Percentiles rank a stretch among this genome's conserved stretches.
These are phyloP conservation scores for Heterocephalus glaber DNA, from an alignment of 2,113 vertebrate genomes.

Conservation along the genomic window DNA sequence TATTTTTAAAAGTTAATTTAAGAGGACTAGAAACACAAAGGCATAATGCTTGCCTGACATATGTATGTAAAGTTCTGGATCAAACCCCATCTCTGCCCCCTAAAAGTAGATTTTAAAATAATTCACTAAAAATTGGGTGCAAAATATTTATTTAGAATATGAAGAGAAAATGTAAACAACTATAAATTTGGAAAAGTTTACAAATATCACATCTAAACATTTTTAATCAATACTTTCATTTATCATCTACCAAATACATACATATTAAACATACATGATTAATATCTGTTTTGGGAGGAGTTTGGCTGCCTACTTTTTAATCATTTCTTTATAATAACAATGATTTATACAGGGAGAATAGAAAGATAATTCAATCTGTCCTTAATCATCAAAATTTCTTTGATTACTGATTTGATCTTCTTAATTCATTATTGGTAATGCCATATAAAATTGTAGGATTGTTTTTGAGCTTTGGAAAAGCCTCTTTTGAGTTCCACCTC, in stretches of 20 bases:
- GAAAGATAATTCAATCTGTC: background rate
- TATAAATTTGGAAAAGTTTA: background rate
- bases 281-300: background rate
- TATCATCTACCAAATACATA: background rate
- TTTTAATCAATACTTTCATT: background rate
- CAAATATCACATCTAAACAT: background rate
- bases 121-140: background rate
- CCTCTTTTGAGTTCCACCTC: background rate
- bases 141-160: background rate
- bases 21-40: background rate
- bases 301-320: background rate
- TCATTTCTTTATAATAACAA: background rate
- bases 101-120: background rate
- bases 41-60: background rate
- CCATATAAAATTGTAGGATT: background rate
- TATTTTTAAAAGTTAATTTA: background rate
- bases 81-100: background rate
- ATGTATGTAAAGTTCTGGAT: background rate
- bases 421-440: conserved; percentile 5
- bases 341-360: background rate
- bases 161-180: background rate
- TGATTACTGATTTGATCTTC: background rate
- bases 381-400: background rate
- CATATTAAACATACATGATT: background rate
- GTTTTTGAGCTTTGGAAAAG: background rate